These are phyloP conservation scores for Amphimallon solstitiale DNA, from an alignment of 2,888 invertebrate species.

Conservation along the genomic window DNA sequence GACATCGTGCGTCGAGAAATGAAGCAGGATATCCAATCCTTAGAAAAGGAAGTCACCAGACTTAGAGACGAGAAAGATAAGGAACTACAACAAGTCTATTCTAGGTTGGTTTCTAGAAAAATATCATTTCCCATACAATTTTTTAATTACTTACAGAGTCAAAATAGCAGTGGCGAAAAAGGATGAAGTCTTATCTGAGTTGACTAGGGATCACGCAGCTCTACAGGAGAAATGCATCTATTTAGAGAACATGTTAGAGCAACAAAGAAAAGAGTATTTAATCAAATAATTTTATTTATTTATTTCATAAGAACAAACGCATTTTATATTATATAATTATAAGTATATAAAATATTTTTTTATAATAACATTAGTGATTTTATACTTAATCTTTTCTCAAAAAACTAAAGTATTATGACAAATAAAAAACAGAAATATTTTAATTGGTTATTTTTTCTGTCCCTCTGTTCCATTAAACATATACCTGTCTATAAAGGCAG, in stretches of 20 bases:
- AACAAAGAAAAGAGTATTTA: constrained; percentile 77
- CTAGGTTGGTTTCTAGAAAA: constrained; percentile 67
- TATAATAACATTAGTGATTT: constrained; percentile 16
- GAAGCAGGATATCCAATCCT: constrained; percentile 69
- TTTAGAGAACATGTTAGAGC: constrained; percentile 79
- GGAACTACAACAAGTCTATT: constrained; percentile 82
- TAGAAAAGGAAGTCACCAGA: constrained; percentile 71
- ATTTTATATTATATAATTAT: background rate
- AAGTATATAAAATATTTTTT: constrained; percentile 15
- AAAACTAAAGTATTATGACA: no score
- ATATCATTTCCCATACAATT: constrained; percentile 1
- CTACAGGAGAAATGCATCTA: constrained; percentile 78
- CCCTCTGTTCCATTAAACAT: constrained; percentile 3
- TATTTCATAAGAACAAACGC: background rate
- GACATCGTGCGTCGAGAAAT: constrained; percentile 72
- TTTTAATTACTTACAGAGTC: constrained; percentile 67
- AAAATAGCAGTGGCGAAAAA: constrained; percentile 84
- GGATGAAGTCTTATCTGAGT: constrained; percentile 77
- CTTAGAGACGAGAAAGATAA: constrained; percentile 73
- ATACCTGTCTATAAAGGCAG: constrained; percentile 52
- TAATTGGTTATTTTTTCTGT: no score
- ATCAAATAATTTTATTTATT: constrained; percentile 56
- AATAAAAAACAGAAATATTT: no score
- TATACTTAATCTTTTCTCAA: constrained; percentile 7
- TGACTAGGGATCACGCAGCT: constrained; percentile 76